phyloP scores from a whole-genome alignment of 2,113 vertebrate genomes.

The Caranx melampygus region DNA sequence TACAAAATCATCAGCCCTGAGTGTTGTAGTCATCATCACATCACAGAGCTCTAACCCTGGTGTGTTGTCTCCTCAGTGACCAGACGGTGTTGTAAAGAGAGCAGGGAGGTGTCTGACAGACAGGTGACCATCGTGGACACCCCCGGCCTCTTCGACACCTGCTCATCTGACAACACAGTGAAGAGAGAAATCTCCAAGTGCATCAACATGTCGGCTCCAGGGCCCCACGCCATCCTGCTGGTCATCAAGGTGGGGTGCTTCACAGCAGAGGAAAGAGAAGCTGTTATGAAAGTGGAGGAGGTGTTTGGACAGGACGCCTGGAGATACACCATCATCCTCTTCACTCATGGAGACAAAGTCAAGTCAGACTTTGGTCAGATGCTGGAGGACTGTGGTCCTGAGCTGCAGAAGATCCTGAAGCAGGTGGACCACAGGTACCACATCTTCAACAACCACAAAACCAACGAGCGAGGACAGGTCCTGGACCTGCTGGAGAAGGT shows the following conservation, averaged over 20 bases:
- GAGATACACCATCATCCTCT: conserved; percentile 52
- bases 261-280: neutral
- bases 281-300: conserved; percentile 28
- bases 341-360: conserved; percentile 20
- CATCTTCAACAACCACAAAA: conserved; percentile 28
- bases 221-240: conserved; percentile 60
- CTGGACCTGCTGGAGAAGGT: conserved; percentile 55
- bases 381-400: neutral
- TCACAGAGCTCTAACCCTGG: no score
- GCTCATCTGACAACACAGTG: neutral
- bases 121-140: conserved; percentile 44
- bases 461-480: conserved; percentile 28
- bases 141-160: conserved; percentile 40
- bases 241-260: conserved; percentile 34
- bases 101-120: neutral
- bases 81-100: conserved; percentile 3
- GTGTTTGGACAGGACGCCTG: conserved; percentile 35
- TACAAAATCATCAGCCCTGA: no score
- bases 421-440: conserved; percentile 36
- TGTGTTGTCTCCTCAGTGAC: conserved; percentile 25
- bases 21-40: no score
- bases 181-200: conserved; percentile 32
- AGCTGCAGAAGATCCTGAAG: conserved; percentile 32
- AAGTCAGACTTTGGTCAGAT: no score
- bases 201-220: conserved; percentile 54